These are phyloP conservation scores for Anser cygnoides DNA, from an alignment of 2,113 vertebrate species.

Conservation along the genomic window DNA sequence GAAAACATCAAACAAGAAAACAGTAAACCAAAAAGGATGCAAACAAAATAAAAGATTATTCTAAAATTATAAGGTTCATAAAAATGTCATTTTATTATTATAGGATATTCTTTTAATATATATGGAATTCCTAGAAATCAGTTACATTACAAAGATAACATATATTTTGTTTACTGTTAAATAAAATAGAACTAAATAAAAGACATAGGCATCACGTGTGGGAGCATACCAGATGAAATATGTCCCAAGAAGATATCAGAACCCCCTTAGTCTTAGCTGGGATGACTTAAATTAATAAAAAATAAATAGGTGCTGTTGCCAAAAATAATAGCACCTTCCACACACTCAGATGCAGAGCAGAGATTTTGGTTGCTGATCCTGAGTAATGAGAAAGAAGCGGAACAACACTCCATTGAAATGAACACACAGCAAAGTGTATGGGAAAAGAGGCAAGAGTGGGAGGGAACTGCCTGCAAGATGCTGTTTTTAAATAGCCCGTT, in stretches of 20 bases:
- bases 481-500: not conserved
- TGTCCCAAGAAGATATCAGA: not conserved
- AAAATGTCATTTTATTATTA: not conserved
- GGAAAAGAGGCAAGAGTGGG: not conserved
- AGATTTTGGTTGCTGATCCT: not conserved
- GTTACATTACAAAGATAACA: not conserved
- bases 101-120: not conserved
- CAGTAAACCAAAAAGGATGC: not conserved
- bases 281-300: not conserved
- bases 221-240: not conserved
- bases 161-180: not conserved
- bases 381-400: not conserved
- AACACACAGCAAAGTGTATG: not conserved
- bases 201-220: not conserved
- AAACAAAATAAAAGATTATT: not conserved
- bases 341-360: not conserved
- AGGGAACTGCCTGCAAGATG: not conserved
- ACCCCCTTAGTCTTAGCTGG: not conserved
- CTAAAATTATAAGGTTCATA: not conserved
- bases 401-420: not conserved
- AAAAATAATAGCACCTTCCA: not conserved
- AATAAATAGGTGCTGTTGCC: not conserved
- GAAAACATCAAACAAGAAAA: slow-evolving; percentile 49
- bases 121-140: not conserved
- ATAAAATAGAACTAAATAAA: not conserved